phyloP scores from a whole-genome alignment of 92 coral and sea anemone species.

The Actinernus sp. region DNA sequence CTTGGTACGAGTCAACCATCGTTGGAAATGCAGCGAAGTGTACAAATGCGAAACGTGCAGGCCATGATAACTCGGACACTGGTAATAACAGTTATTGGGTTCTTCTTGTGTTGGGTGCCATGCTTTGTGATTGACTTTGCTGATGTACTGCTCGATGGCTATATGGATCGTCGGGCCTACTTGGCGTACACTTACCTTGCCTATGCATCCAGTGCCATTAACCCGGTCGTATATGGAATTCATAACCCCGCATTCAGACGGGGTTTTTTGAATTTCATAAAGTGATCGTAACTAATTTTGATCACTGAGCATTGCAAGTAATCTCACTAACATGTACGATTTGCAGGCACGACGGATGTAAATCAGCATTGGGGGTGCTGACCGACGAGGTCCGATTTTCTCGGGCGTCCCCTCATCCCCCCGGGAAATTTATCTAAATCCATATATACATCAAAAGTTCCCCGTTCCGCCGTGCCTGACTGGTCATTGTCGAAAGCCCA shows the following conservation, averaged over 20 bases:
- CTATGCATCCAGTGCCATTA: constrained; percentile 77
- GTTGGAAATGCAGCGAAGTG: neutral
- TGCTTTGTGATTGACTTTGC: constrained; percentile 75
- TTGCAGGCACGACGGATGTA: no score
- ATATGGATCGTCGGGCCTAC: constrained; percentile 73
- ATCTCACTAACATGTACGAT: no score
- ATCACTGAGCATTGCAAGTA: no score
- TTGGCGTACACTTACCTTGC: constrained; percentile 79
- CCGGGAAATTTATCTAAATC: no score
- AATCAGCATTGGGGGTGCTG: no score
- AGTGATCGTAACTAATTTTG: no score
- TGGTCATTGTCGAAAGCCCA: no score
- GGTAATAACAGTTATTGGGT: constrained; percentile 64
- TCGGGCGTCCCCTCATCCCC: no score
- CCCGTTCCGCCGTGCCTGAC: no score
- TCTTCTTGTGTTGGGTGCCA: constrained; percentile 81
- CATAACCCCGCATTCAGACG: constrained; percentile 70
- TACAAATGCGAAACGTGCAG: constrained; percentile 2
- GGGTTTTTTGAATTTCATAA: constrained; percentile 22
- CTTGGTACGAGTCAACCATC: neutral
- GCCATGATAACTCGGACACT: constrained; percentile 70
- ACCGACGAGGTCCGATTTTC: no score
- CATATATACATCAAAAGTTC: no score
- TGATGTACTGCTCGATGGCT: constrained; percentile 55
- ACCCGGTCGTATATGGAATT: constrained; percentile 81